These are phyloP conservation scores for Ceyx cyanopectus DNA, from an alignment of 2,113 vertebrate species.

Conservation along the genomic window DNA sequence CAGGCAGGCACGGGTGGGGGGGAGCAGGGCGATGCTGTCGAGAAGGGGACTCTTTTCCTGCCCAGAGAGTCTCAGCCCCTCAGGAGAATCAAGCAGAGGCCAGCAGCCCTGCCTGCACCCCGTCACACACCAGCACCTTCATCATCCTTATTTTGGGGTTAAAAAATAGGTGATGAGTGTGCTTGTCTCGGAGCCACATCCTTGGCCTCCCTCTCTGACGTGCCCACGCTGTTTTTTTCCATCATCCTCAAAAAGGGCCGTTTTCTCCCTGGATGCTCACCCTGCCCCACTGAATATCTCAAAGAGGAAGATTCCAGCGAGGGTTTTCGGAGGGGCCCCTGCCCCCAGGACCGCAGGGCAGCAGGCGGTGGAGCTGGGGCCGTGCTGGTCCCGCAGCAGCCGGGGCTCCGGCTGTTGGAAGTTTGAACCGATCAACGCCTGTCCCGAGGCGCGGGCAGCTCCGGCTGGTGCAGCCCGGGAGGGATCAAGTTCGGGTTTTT, in stretches of 20 bases:
- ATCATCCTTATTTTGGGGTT: background rate
- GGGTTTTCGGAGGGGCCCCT: background rate
- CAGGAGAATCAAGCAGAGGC: background rate
- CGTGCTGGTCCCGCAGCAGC: background rate
- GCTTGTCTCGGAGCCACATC: background rate
- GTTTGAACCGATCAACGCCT: background rate
- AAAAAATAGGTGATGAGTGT: background rate
- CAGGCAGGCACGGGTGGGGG: background rate
- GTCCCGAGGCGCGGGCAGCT: background rate
- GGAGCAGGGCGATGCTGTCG: background rate
- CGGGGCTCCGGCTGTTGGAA: accelerated
- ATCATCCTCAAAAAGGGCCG: background rate
- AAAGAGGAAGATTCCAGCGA: background rate
- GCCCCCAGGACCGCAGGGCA: accelerated
- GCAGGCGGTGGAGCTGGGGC: background rate
- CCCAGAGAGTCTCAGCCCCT: background rate
- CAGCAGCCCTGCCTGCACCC: background rate
- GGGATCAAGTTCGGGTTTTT: background rate
- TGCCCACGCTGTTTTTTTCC: background rate
- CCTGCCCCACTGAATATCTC: background rate
- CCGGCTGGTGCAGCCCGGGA: accelerated
- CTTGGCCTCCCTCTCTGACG: background rate
- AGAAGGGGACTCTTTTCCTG: background rate
- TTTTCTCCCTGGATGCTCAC: background rate
- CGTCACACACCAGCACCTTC: background rate